These are phyloP conservation scores for Unio pictorum DNA, from an alignment of 2,888 invertebrate species.

Conservation along the genomic window DNA sequence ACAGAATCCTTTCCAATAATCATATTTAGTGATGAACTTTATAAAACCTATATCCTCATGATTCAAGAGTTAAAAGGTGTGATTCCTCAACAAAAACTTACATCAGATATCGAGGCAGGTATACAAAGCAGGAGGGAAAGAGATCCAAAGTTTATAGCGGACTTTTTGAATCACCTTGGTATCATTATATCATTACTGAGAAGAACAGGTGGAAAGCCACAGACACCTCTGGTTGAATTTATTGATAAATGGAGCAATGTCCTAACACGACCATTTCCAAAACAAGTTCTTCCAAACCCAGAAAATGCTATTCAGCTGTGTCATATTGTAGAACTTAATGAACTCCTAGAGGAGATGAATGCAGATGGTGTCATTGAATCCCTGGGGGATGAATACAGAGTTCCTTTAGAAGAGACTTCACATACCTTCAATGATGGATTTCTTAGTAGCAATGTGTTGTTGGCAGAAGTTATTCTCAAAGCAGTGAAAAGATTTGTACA, in stretches of 20 bases:
- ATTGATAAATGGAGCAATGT: slow-evolving; percentile 22
- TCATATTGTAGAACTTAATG: slow-evolving; percentile 33
- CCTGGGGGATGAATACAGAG: slow-evolving; percentile 21
- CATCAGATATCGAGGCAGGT: slow-evolving; percentile 17
- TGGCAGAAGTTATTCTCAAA: slow-evolving; percentile 18
- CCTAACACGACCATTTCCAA: slow-evolving; percentile 17
- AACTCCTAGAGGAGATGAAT: slow-evolving; percentile 34
- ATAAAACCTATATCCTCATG: slow-evolving; percentile 27
- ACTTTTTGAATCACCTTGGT: slow-evolving; percentile 31
- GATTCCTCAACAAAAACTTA: slow-evolving; percentile 26
- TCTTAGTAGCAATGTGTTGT: not conserved
- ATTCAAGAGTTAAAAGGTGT: slow-evolving; percentile 13
- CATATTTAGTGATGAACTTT: slow-evolving; percentile 39
- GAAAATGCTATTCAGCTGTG: slow-evolving; percentile 27
- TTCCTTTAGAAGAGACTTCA: slow-evolving; percentile 14
- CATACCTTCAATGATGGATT: slow-evolving; percentile 10
- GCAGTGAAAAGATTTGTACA: slow-evolving; percentile 34
- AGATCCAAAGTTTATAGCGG: slow-evolving; percentile 15
- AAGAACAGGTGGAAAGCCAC: slow-evolving; percentile 28
- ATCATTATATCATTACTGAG: slow-evolving; percentile 37
- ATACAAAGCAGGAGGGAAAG: slow-evolving; percentile 18
- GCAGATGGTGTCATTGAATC: slow-evolving; percentile 31
- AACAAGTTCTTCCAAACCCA: slow-evolving; percentile 30
- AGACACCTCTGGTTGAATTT: slow-evolving; percentile 28
- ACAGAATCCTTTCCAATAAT: slow-evolving; percentile 22